Base-by-base conservation (phyloP, 2,797 vertebrate genomes). In the Eulemur mongoz region DNA sequence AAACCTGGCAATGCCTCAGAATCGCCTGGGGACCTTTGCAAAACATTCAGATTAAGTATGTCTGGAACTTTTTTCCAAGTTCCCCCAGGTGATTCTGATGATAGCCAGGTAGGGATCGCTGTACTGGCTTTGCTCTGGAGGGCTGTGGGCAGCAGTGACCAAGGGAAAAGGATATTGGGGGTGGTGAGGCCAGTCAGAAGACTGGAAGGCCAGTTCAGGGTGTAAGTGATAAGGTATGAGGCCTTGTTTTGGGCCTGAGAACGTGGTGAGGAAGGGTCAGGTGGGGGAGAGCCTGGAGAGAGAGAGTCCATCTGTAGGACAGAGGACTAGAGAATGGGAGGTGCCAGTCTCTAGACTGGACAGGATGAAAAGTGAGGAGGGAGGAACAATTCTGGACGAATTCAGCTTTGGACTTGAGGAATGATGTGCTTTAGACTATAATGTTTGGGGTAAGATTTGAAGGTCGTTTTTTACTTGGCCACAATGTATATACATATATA, bases 11-110 rank as follows among this genome's bases (percentile, higher is more conserved):
- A 1, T 35, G 63, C 35, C 32, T 93, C 40, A 48, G 48, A 78
- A 81, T 85, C 20, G 11, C 69, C 90, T 69, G 7, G 45, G 84
- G 65, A 89, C 48, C 17, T 97, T 94, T 94, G 25, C 50, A 63
- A 91, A 87, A 38, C n/a, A 5, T 89, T 67, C 63, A 54, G 30
- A 72, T 83, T 69, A 75, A 82, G 52, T 84, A 73, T 17, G 13
- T 79, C 48, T 78, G 61, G 38, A 32, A 30, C 80, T 15, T 30
- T 86, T 61, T 96, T 81, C n/a, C 30, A 50, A 57, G 22, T 84
- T 87, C 15, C 57, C 18, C 12, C 35, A 54, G 57, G 72, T 78
- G 72, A 87, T 88, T 89, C 65, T 92, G 45, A 40, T 72, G 92
- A 85, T 35, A 35, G 35, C 22, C 14, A 25, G 43, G 50, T 86